These are phyloP conservation scores for Eupithecia exiguata DNA, from an alignment of 2,888 invertebrate species.

Conservation along the genomic window DNA sequence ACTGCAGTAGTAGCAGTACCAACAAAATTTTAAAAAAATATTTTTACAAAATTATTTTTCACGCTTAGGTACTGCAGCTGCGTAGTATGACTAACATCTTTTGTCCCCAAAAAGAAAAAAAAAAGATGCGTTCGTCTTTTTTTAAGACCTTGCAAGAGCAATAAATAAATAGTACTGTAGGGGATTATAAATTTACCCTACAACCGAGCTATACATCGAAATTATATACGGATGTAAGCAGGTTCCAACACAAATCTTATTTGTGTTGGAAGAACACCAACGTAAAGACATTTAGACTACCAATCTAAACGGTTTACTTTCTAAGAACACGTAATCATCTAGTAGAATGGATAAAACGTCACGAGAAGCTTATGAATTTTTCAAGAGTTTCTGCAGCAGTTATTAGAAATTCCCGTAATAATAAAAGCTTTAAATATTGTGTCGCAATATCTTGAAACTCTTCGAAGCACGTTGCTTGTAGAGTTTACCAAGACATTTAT, in stretches of 20 bases:
- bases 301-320: neutral
- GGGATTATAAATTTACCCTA: too few relatives aligned
- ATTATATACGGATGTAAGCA: too few relatives aligned
- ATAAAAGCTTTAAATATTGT: slow-evolving; percentile 15
- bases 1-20: too few relatives aligned
- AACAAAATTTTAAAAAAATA: too few relatives aligned
- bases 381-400: slow-evolving; percentile 4
- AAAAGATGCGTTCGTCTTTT: neutral
- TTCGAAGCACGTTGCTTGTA: slow-evolving; percentile 22
- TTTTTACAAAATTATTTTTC: too few relatives aligned
- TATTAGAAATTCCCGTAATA: slow-evolving; percentile 10
- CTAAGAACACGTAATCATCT: neutral
- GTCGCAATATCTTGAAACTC: slow-evolving; percentile 20
- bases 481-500: neutral
- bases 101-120: neutral
- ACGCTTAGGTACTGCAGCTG: too few relatives aligned
- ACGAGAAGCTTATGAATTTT: neutral
- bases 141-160: neutral
- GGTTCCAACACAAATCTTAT: too few relatives aligned
- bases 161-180: too few relatives aligned
- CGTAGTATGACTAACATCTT: neutral
- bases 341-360: neutral
- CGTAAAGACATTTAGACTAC: neutral
- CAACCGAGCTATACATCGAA: too few relatives aligned
- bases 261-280: too few relatives aligned